These are phyloP conservation scores for Lycaon pictus DNA, from an alignment of 2,113 vertebrate genomes.

Conservation along the genomic window DNA sequence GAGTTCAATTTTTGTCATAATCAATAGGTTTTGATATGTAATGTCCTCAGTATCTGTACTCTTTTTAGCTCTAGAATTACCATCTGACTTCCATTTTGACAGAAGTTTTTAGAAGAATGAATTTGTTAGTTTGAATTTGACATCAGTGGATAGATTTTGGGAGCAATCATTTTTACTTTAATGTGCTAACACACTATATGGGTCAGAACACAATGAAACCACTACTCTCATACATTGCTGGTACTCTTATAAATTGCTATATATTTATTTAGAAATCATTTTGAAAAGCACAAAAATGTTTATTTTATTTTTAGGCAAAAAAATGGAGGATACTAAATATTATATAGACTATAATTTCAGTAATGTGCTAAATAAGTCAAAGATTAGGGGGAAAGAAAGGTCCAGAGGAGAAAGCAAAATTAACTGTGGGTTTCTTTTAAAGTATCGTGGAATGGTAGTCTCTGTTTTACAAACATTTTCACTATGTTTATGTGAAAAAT, in stretches of 20 bases:
- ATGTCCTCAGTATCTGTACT: background rate
- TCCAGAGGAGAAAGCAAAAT: constrained; percentile 23
- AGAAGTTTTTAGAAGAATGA: constrained; percentile 44
- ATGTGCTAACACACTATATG: background rate
- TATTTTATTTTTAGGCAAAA: constrained; percentile 4
- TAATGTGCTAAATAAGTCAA: constrained; percentile 30
- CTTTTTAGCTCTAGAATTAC: constrained; percentile 31
- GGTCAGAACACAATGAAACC: background rate
- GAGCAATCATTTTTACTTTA: constrained; percentile 33
- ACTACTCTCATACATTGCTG: background rate
- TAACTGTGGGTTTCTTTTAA: constrained; percentile 41
- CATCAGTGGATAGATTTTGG: background rate
- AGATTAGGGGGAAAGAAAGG: background rate
- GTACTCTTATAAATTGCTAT: constrained; percentile 38
- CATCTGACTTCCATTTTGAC: constrained; percentile 25
- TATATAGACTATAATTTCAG: background rate
- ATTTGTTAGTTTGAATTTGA: constrained; percentile 28
- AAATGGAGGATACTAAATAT: background rate
- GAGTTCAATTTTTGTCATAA: background rate
- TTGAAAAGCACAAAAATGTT: constrained; percentile 32
- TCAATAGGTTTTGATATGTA: constrained; percentile 19
- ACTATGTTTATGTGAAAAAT: constrained; percentile 40
- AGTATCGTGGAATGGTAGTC: background rate
- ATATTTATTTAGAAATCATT: constrained; percentile 39
- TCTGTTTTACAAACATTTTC: constrained; percentile 42